Evolutionary conservation across 2,113 vertebrate genomes (phyloP).

Genomic region (Sceloporus tristichus): DNA sequence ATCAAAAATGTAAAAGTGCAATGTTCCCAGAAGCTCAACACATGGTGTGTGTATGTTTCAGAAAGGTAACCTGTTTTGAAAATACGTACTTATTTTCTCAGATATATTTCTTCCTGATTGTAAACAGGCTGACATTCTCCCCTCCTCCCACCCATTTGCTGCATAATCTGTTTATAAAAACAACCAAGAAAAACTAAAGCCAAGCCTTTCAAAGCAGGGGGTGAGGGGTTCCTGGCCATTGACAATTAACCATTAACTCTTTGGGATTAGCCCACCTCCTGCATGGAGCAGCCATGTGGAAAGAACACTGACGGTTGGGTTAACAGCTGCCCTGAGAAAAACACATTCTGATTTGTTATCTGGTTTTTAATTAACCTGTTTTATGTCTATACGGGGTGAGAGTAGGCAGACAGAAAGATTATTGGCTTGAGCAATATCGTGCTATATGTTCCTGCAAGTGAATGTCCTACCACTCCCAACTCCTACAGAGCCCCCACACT

Average conservation of each 20-base stretch:
- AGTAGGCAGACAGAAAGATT: not conserved
- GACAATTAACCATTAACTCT: constrained; percentile 4
- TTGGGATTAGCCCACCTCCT: constrained; percentile 1
- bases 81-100: not conserved
- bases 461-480: too few relatives aligned
- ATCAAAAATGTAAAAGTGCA: not conserved
- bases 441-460: not conserved
- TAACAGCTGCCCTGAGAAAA: constrained; percentile 33
- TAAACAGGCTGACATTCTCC: not conserved
- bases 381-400: not conserved
- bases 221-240: not conserved
- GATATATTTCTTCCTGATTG: not conserved
- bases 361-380: constrained; percentile 58
- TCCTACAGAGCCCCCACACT: not conserved
- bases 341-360: constrained; percentile 42
- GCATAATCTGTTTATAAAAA: constrained; percentile 8
- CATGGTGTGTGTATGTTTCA: not conserved
- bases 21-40: not conserved
- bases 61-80: not conserved
- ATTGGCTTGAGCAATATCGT: not conserved
- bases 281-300: constrained; percentile 23
- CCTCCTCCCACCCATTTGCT: not conserved
- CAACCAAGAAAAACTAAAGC: not conserved
- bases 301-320: not conserved
- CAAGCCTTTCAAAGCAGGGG: not conserved